phyloP scores from a whole-genome alignment of 2,797 vertebrate species.

The Chloroceryle amazona region DNA sequence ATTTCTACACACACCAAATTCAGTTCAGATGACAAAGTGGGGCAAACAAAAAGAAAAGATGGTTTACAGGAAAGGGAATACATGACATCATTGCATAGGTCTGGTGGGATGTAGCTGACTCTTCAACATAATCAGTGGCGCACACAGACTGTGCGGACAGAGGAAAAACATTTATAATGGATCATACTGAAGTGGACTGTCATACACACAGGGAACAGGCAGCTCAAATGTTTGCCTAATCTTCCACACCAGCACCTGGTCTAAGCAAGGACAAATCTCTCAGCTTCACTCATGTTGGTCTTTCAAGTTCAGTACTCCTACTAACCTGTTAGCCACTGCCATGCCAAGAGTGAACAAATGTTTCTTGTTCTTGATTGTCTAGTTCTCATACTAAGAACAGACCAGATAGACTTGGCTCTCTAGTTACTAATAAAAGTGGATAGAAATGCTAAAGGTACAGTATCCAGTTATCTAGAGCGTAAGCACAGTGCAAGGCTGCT shows the following conservation, averaged over 20 bases:
- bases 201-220: background rate
- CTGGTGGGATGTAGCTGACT: background rate
- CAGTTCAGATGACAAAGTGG: background rate
- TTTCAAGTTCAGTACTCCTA: background rate
- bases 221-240: background rate
- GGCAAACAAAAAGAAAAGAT: background rate
- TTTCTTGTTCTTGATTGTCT: background rate
- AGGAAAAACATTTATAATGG: background rate
- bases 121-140: background rate
- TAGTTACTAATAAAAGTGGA: background rate
- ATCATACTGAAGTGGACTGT: background rate
- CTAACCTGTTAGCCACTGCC: background rate
- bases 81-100: background rate
- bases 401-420: background rate
- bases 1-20: background rate
- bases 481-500: background rate
- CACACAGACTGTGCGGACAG: fast-evolving
- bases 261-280: background rate
- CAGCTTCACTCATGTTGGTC: background rate
- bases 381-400: background rate
- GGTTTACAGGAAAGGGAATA: background rate
- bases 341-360: background rate
- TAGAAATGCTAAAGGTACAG: background rate
- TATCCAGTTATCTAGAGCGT: background rate
- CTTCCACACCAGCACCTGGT: background rate